Evolutionary conservation across 2,797 vertebrate genomes (phyloP), one percentile per base, ranked within the genome.

Genomic region (Strix occidentalis): DNA sequence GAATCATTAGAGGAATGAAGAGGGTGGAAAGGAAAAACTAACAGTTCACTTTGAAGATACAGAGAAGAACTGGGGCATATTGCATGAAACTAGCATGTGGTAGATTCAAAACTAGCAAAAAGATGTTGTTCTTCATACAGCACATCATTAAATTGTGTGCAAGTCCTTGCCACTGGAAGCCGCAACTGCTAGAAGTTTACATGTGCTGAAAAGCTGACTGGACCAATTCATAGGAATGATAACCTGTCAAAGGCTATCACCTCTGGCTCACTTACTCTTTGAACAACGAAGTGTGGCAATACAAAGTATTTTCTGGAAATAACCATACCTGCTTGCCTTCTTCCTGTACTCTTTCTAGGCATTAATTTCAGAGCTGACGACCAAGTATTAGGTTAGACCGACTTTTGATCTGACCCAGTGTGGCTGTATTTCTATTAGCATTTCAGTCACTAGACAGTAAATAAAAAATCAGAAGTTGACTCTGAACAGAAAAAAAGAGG

Each of bases 331-430:
- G 23, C 23, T 41, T 81, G 33, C 58, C 23, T 39, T 65, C 35
- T 65, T 61, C n/a, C 46, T 69, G 8, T 41, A 66, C 57, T 71
- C 33, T 71, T 71, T 60, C 29, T 43, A 61, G 70, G 33, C 10
- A 79, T 86, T 82, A 10, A 90, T 75, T 93, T 82, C 46, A 84
- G 56, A 87, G 17, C 19, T 81, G 61, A 88, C 57, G 50, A 69
- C 16, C 0, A 0, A 68, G 7, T 51, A 58, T 7, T 63, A 35
- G 16, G 5, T 84, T 63, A 84, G 61, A 24, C 5, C 1, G 3
- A 45, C 45, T 93, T 94, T 57, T 75, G 28, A 41, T 64, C n/a
- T 83, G 64, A 83, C 56, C 29, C 20, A 51, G 6, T 29, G 16
- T 66, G 51, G 60, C 43, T 79, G n/a, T 11, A 23, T 71, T 56